phyloP scores from a whole-genome alignment of 2,113 vertebrate genomes.

The Alectura lathami region DNA sequence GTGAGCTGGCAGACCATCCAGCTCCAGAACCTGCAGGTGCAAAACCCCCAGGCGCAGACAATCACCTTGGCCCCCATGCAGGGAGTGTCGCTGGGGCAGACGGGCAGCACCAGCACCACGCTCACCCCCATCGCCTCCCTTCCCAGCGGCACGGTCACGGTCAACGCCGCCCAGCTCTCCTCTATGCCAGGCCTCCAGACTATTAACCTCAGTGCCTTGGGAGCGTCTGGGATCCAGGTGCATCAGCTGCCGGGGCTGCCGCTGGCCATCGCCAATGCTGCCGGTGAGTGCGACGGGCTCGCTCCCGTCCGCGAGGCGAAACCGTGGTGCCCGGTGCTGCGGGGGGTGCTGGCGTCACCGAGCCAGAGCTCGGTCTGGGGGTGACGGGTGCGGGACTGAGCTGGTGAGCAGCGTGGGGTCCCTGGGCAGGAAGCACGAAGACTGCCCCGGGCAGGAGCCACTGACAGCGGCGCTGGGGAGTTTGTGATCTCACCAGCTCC shows the following conservation, averaged over 20 bases:
- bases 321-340: rapidly evolving
- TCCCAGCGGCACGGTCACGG: constrained; percentile 81
- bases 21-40: constrained; percentile 90
- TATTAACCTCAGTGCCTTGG: constrained; percentile 94
- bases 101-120: constrained; percentile 78
- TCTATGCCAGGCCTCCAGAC: constrained; percentile 90
- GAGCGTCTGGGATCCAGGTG: constrained; percentile 90
- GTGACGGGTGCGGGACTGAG: too few species aligned
- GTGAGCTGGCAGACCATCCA: constrained; percentile 98
- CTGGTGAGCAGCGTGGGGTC: too few species aligned
- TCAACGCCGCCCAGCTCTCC: constrained; percentile 91
- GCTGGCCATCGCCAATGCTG: constrained; percentile 84
- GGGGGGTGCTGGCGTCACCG: neutral
- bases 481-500: neutral
- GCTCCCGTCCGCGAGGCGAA: rapidly evolving
- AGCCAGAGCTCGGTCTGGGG: neutral
- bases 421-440: too few species aligned
- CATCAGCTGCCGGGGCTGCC: constrained; percentile 93
- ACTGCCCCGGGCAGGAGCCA: rapidly evolving
- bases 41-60: constrained; percentile 87
- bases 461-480: rapidly evolving
- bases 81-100: constrained; percentile 86
- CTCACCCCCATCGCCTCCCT: constrained; percentile 81
- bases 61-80: constrained; percentile 93
- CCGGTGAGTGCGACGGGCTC: constrained; percentile 77